Evolutionary conservation across 2,113 vertebrate genomes (phyloP).

Genomic region (Crotophaga sulcirostris): DNA sequence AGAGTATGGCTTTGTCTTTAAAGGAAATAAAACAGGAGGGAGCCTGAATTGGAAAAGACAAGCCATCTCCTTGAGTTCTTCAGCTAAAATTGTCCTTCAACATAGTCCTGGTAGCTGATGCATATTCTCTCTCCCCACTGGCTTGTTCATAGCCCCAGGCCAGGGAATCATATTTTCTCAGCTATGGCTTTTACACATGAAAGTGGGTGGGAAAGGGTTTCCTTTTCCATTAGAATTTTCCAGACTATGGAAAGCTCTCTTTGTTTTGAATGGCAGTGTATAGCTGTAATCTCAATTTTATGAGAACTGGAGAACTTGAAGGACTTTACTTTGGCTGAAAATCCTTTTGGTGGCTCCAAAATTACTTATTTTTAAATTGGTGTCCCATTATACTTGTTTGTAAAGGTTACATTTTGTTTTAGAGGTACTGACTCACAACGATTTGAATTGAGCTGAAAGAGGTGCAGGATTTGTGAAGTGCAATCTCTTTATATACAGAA

Average conservation of each 20-base stretch:
- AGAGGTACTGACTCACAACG: rapidly evolving
- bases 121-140: neutral
- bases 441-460: neutral
- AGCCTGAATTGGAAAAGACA: neutral
- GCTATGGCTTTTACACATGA: neutral
- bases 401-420: neutral
- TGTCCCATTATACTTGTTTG: neutral
- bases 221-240: neutral
- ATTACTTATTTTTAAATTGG: neutral
- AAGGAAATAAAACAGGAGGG: neutral
- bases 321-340: neutral
- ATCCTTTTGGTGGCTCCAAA: neutral
- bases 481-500: neutral
- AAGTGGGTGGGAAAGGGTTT: neutral
- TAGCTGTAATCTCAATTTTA: neutral
- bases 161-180: neutral
- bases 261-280: neutral
- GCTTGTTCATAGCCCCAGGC: neutral
- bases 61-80: neutral
- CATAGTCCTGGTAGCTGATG: neutral
- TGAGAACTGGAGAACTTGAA: neutral
- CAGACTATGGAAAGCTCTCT: neutral
- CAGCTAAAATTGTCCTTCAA: neutral
- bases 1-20: neutral
- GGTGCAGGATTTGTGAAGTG: neutral